These are phyloP conservation scores for Coptodon bakossiorum DNA, from an alignment of 2,113 vertebrate species.

Conservation along the genomic window DNA sequence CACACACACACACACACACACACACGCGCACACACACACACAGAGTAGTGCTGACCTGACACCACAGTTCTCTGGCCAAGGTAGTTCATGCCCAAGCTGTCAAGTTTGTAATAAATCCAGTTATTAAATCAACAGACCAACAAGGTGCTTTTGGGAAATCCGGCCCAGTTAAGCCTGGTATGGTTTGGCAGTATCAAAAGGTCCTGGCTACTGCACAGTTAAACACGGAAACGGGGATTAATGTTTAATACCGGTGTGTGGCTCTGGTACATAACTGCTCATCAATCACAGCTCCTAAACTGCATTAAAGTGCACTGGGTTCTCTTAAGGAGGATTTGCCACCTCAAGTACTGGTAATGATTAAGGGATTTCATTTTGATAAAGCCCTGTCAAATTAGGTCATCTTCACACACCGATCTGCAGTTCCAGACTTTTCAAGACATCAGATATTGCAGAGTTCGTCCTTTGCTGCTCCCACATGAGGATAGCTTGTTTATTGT, in stretches of 20 bases:
- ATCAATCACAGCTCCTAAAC: constrained; percentile 6
- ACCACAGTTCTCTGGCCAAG: background rate
- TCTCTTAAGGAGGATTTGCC: background rate
- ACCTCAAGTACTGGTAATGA: background rate
- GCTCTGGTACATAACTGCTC: background rate
- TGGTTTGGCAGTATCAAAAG: constrained; percentile 34
- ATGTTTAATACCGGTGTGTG: constrained; percentile 6
- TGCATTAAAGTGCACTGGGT: background rate
- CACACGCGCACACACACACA: background rate
- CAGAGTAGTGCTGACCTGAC: background rate
- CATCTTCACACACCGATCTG: background rate
- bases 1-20: too few relatives aligned
- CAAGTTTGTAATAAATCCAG: constrained; percentile 19
- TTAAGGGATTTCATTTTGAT: background rate
- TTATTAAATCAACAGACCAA: constrained; percentile 40
- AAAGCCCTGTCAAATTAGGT: background rate
- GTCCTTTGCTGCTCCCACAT: background rate
- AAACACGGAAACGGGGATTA: constrained; percentile 17
- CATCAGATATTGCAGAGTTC: background rate
- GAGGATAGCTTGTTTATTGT: background rate
- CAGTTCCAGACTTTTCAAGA: background rate
- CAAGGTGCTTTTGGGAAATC: constrained; percentile 40
- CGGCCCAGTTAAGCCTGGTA: constrained; percentile 11
- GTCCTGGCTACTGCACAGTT: constrained; percentile 23
- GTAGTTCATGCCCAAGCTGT: constrained; percentile 1